Evolutionary conservation across 1,140 invertebrate species (phyloP), one percentile per base, ranked within the genome.

Genomic region (Drosophila teissieri): DNA sequence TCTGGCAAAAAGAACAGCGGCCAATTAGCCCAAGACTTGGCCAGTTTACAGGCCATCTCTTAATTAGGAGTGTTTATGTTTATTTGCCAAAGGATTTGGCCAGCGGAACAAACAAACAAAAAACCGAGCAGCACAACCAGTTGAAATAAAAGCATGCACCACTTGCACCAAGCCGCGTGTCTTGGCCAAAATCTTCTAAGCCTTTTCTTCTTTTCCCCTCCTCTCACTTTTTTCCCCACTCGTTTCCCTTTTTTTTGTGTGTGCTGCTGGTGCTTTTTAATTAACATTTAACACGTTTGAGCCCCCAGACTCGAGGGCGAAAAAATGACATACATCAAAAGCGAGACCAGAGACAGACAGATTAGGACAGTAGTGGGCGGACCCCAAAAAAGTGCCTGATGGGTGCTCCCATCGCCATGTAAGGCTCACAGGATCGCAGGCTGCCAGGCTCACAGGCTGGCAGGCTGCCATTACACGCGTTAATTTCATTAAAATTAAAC

Each of bases 401-500:
- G n/a, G 54, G 56, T 31, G 19, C 19, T 2, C 19, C 19, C 19
- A 19, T 19, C 19, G 2, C 19, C 19, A 19, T 19, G 19, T 19
- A 19, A 19, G 19, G 19, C 19, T 19, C n/a, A n/a, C n/a, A n/a
- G 19, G 19, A 1, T 19, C 1, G 19, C 19, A 19, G 19, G 80
- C 65, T 83, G 84, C 53, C 72, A 70, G 19, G 19, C 19, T 19
- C n/a, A n/a, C n/a, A n/a, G 19, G 19, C 19, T 19, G 19, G 19
- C 19, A 19, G 19, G 80, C 65, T 83, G 84, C 53, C 72, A 70
- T 88, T 80, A 89, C 84, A 88, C 64, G 84, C 84, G 84, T 89
- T 89, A 89, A 89, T 89, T 89, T 89, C 84, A 89, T 89, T 89
- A 89, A 89, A 89, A 89, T 89, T 89, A 89, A 89, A 89, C 84